Evolutionary conservation across 2,888 invertebrate species (phyloP).

Genomic region (Lycaena phlaeas): DNA sequence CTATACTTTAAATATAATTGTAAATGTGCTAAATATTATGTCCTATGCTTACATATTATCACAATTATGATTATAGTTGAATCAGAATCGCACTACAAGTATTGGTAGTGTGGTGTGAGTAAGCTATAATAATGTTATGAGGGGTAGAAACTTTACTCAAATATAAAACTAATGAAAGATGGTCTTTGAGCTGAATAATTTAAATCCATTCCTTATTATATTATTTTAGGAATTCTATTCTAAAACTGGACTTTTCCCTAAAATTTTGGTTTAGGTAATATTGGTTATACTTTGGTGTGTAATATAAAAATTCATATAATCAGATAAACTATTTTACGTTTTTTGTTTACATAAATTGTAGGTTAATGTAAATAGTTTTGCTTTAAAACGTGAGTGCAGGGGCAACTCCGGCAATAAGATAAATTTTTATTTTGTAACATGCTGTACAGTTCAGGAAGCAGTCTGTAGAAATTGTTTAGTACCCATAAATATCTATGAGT

Average conservation of each 20-base stretch:
- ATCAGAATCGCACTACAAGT: too few species aligned
- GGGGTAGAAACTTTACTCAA: conserved; percentile 21
- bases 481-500: neutral
- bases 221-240: conserved; percentile 31
- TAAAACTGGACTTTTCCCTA: conserved; percentile 17
- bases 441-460: conserved; percentile 19
- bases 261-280: conserved; percentile 25
- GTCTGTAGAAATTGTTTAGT: conserved; percentile 2
- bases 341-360: conserved; percentile 44
- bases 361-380: conserved; percentile 62
- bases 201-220: conserved; percentile 61
- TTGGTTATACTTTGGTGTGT: conserved; percentile 10
- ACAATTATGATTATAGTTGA: too few species aligned
- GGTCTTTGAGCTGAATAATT: conserved; percentile 37
- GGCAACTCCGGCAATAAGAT: conserved; percentile 32
- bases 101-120: conserved; percentile 22
- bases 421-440: conserved; percentile 24
- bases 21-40: too few species aligned
- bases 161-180: conserved; percentile 22
- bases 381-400: conserved; percentile 32
- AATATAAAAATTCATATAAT: conserved; percentile 32
- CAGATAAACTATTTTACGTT: conserved; percentile 29
- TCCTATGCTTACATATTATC: too few species aligned
- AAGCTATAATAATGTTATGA: conserved; percentile 18
- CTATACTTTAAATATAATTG: too few species aligned